Conservation (phyloP, 2,797 vertebrate species). For the Schizopygopsis pylzovi region DNA sequence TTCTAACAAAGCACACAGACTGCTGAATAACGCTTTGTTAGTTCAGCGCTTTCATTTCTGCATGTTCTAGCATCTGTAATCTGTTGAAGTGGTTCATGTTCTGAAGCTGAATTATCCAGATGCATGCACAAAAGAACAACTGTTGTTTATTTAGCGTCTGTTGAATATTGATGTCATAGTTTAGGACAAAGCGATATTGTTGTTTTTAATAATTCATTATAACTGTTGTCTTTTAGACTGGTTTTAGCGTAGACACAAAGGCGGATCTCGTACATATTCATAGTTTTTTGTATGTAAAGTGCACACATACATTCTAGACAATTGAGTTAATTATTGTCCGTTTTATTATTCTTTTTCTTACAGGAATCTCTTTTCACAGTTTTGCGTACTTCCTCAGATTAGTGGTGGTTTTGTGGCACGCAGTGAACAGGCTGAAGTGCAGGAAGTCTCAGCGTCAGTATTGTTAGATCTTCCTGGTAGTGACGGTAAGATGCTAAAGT, state of each 20-base stretch:
- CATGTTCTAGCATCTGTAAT: neutral
- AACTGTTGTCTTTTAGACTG: neutral
- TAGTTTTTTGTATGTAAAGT: neutral
- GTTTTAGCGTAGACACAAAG: neutral
- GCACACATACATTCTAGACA: neutral
- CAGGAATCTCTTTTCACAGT: neutral
- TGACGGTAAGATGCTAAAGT: conserved; percentile 21
- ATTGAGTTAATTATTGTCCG: neutral
- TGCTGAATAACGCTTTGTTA: neutral
- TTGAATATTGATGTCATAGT: conserved; percentile 64
- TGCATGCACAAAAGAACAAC: conserved; percentile 73
- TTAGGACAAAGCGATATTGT: conserved; percentile 61
- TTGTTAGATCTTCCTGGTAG: conserved; percentile 23
- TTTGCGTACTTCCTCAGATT: conserved; percentile 18
- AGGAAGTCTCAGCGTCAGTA: conserved; percentile 42
- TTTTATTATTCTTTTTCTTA: neutral
- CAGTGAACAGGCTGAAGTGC: conserved; percentile 43
- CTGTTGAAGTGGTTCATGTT: neutral
- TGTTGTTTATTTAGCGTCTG: conserved; percentile 67
- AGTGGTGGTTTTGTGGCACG: conserved; percentile 38
- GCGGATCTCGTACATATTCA: neutral
- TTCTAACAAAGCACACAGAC: neutral
- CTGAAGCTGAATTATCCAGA: conserved; percentile 67
- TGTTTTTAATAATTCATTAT: conserved; percentile 29
- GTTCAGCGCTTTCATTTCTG: neutral